Conservation (phyloP, 2,113 vertebrate species). For the Galemys pyrenaicus region DNA sequence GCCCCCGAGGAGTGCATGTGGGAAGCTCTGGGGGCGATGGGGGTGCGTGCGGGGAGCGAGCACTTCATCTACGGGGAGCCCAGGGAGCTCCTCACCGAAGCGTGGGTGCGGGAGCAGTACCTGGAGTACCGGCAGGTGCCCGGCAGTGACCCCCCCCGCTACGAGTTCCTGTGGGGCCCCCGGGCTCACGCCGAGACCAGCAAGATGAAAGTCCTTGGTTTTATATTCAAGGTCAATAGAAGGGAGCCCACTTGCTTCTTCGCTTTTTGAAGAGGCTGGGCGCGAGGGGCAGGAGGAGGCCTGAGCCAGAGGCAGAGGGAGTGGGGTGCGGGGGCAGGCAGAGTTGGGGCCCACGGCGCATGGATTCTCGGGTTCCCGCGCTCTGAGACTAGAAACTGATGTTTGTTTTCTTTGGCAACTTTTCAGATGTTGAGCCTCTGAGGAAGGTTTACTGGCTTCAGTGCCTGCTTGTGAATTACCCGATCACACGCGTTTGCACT, state of each 20-base stretch:
- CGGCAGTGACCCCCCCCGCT: background rate
- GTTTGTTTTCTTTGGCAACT: background rate
- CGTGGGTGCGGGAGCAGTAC: background rate
- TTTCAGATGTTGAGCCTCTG: too few species aligned
- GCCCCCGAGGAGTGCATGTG: background rate
- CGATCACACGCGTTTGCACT: background rate
- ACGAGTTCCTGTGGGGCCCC: background rate
- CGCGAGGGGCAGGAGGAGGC: too few species aligned
- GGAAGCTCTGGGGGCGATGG: background rate
- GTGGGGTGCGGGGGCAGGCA: too few species aligned
- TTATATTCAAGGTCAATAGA: background rate
- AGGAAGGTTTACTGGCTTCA: too few species aligned
- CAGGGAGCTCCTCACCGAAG: background rate
- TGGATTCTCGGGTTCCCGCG: background rate
- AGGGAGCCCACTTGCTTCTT: background rate
- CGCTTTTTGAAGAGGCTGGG: background rate
- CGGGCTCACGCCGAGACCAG: background rate
- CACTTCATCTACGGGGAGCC: background rate
- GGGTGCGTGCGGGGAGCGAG: background rate
- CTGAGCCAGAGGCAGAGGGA: background rate
- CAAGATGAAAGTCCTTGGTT: background rate
- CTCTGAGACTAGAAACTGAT: background rate
- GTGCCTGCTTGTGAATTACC: background rate
- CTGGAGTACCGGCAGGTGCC: background rate
- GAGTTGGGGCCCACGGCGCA: background rate